Conservation (phyloP, 2,888 invertebrate genomes). For the Acrobasis repandana region DNA sequence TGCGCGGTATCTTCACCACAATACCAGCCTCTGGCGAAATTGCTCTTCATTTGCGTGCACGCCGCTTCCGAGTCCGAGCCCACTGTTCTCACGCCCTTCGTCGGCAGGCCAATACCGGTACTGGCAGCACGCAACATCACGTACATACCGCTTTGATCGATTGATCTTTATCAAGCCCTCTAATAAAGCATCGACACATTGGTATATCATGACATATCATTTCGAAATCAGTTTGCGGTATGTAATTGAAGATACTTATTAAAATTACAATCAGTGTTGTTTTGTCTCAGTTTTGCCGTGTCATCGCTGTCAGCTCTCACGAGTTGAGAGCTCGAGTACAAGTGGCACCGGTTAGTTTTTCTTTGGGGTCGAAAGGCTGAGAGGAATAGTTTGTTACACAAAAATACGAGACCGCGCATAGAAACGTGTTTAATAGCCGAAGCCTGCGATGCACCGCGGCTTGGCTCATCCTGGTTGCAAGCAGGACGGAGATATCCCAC, state of each 20-base stretch:
- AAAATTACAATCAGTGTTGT: constrained; percentile 43
- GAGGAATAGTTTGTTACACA: constrained; percentile 47
- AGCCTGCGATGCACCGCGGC: constrained; percentile 60
- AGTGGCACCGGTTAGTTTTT: constrained; percentile 57
- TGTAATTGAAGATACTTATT: constrained; percentile 53
- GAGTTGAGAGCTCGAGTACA: constrained; percentile 49
- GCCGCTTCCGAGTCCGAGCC: constrained; percentile 55
- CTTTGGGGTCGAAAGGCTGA: constrained; percentile 34
- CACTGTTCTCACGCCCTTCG: constrained; percentile 65
- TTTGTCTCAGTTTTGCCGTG: constrained; percentile 48
- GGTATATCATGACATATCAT: constrained; percentile 46
- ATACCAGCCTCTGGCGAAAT: constrained; percentile 61
- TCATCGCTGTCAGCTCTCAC: constrained; percentile 62
- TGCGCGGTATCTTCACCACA: constrained; percentile 55
- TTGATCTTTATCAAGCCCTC: constrained; percentile 46
- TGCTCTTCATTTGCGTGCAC: constrained; percentile 74
- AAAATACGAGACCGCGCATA: constrained; percentile 78
- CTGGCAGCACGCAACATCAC: constrained; percentile 41
- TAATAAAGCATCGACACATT: constrained; percentile 55
- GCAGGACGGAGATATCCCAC: constrained; percentile 50
- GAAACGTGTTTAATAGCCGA: constrained; percentile 79
- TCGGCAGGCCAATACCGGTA: constrained; percentile 44
- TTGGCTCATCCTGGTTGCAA: constrained; percentile 58
- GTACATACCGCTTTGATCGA: constrained; percentile 44
- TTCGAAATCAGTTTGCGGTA: constrained; percentile 49